Evolutionary conservation across 23 tunicate genomes (phyloP), one percentile per base, ranked within the genome.

Genomic region (Ciona savignyi): DNA sequence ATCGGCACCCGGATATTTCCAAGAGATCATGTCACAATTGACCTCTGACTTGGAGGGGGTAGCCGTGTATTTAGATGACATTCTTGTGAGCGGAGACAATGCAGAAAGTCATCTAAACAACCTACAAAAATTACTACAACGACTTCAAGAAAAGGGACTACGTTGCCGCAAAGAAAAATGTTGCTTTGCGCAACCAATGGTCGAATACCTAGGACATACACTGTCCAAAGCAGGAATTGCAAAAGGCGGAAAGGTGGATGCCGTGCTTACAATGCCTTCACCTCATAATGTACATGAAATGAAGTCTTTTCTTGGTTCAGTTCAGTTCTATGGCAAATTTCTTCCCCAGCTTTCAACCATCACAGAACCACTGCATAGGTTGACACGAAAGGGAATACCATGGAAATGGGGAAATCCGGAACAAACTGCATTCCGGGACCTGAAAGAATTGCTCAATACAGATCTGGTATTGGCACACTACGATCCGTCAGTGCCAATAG

Each of bases 401-500:
- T 61, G 65, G 2, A 61, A 61, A 1, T 61, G 29, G 77, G 30
- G 15, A 1, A 27, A 75, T 29, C 24, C 30, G 33, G 33, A 75
- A 62, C 4, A 63, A 75, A 28, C 21, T 30, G 70, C 70, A 2
- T 75, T 75, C 27, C 30, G 49, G 1, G 27, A 4, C 1, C 27
- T 62, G 3, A 78, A 78, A 69, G 66, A 68, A 27, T 49, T 68
- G 67, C 42, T 78, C 1, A 2, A 29, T 33, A 68, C 48, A 1
- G 48, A 69, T 21, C 29, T 22, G 2, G 83, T 69, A 1, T 30
- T 78, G 29, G 74, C 73, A 23, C 65, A 77, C 42, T 77, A 66
- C 35, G 73, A 77, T 33, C 70, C 48, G 32, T 60, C 79, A 61
- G 51, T 63, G 25, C 79, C 79, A 0, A 29, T 63, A 62, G 79